A percentile compares a stretch with the other conserved stretches of the same genome.
phyloP scores from a whole-genome alignment of 1,140 invertebrate species.

The Pseudomyrmex pallidus region DNA sequence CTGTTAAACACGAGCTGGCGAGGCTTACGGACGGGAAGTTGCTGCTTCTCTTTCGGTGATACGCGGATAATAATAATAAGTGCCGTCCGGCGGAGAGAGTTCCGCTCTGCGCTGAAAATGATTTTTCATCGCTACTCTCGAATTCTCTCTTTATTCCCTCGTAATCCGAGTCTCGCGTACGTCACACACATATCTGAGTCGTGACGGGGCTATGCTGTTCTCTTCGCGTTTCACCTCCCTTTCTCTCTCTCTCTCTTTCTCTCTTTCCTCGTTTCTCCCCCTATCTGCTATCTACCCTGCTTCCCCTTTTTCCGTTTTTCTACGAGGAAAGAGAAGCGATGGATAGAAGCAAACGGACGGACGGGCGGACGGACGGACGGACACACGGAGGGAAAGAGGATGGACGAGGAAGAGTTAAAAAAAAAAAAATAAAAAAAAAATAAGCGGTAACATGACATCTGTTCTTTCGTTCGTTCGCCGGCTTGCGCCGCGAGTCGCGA shows the following conservation, averaged over 20 bases:
- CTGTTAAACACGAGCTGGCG: constrained; percentile 53
- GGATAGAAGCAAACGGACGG: constrained; percentile 41
- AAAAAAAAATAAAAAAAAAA: constrained; percentile 58
- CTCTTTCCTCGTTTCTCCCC: background rate
- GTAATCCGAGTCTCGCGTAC: constrained; percentile 66
- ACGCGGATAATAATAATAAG: constrained; percentile 68
- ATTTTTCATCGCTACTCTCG: constrained; percentile 72
- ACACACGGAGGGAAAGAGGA: background rate
- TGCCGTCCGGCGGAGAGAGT: constrained; percentile 50
- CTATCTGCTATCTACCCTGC: constrained; percentile 11
- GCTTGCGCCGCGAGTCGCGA: constrained; percentile 70
- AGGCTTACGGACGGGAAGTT: constrained; percentile 55
- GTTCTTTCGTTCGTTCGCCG: constrained; percentile 71
- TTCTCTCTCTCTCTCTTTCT: constrained; percentile 13
- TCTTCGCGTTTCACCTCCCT: constrained; percentile 17
- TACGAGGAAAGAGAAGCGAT: constrained; percentile 62
- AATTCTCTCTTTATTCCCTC: constrained; percentile 69
- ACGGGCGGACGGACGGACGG: background rate
- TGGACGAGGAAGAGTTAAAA: background rate
- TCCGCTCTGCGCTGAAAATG: constrained; percentile 63
- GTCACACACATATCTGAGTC: constrained; percentile 59
- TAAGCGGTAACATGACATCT: constrained; percentile 75
- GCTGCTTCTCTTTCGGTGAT: constrained; percentile 37
- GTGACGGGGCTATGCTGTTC: constrained; percentile 30
- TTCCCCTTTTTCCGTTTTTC: constrained; percentile 43